A percentile compares a stretch with the other conserved stretches of the same genome.
Conservation (phyloP, 2,888 invertebrate species). For the Eupithecia insigniata region DNA sequence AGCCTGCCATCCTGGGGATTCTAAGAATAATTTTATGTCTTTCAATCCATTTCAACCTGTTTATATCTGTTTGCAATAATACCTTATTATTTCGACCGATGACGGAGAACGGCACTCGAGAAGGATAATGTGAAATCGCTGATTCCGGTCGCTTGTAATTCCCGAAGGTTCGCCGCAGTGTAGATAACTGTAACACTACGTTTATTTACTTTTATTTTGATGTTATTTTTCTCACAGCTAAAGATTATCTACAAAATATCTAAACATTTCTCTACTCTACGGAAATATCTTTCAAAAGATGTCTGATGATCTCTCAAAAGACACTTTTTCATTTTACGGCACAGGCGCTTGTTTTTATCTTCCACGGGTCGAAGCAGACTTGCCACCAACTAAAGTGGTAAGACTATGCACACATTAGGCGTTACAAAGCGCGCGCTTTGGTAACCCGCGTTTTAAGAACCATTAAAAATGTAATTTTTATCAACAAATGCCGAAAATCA, state of each 20-base stretch:
- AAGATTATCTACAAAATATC: background rate
- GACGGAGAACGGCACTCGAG: background rate
- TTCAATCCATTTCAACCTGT: too few species aligned
- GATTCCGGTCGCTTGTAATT: background rate
- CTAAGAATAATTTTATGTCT: too few species aligned
- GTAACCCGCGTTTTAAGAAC: too few species aligned
- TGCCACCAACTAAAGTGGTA: background rate
- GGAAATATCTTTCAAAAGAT: conserved; percentile 1
- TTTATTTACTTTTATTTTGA: background rate
- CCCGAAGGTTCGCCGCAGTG: background rate
- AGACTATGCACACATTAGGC: too few species aligned
- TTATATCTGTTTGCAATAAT: background rate
- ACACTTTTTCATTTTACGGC: conserved; percentile 12
- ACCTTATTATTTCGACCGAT: too few species aligned
- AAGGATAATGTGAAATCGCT: background rate
- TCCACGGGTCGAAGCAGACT: background rate
- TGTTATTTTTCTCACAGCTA: background rate
- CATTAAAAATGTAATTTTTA: too few species aligned
- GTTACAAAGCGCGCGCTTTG: too few species aligned
- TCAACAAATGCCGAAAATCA: too few species aligned
- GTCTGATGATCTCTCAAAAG: too few species aligned
- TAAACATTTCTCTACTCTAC: background rate
- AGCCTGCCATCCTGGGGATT: too few species aligned
- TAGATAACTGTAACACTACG: background rate
- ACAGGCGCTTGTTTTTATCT: background rate